phyloP scores from a whole-genome alignment of 1,140 invertebrate genomes.

The Zaprionus kolodkinae region DNA sequence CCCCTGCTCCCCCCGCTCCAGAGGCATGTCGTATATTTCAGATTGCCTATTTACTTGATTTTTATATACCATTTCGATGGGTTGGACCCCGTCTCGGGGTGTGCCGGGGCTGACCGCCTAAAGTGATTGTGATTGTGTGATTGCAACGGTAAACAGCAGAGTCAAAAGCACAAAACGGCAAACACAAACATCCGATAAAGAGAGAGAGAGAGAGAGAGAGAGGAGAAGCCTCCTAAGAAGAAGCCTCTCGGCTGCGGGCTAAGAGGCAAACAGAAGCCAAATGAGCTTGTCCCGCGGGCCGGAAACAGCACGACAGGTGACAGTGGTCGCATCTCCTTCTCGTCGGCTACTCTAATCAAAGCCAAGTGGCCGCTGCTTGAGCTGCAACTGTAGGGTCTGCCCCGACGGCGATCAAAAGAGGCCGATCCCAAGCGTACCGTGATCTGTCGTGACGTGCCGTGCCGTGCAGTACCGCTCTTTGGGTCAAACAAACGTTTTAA shows the following conservation, averaged over 20 bases:
- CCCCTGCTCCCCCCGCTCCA: conserved; percentile 3
- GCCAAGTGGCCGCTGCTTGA: conserved; percentile 59
- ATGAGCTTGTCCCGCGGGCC: conserved; percentile 71
- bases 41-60: conserved; percentile 62
- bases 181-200: conserved; percentile 76
- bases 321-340: neutral
- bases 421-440: conserved; percentile 38
- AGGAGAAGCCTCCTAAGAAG: no score
- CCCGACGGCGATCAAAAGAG: conserved; percentile 64
- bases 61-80: conserved; percentile 67
- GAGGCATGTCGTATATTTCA: conserved; percentile 51
- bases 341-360: conserved; percentile 59
- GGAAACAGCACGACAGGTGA: conserved; percentile 42
- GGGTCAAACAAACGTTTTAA: conserved; percentile 72
- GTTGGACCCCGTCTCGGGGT: neutral
- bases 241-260: neutral
- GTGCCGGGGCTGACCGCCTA: conserved; percentile 44
- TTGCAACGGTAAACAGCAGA: conserved; percentile 64
- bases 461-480: conserved; percentile 44
- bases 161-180: conserved; percentile 69
- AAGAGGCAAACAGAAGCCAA: conserved; percentile 77
- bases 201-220: neutral
- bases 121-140: conserved; percentile 76
- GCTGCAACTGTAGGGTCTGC: conserved; percentile 69
- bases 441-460: conserved; percentile 26